phyloP scores from a whole-genome alignment of 2,888 invertebrate genomes.

The Endotricha flammealis region DNA sequence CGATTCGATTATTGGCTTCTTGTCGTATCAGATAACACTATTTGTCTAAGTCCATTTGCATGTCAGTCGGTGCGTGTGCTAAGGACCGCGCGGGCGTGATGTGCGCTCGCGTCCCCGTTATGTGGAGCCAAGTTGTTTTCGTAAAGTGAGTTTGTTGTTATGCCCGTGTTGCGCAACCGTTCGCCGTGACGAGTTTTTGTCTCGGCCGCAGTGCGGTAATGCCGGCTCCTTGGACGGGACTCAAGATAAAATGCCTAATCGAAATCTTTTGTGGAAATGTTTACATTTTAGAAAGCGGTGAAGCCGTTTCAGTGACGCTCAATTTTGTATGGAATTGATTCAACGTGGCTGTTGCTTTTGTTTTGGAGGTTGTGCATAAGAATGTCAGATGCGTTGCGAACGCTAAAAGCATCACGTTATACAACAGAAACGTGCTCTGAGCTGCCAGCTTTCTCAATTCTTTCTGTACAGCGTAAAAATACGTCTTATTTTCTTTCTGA shows the following conservation, averaged over 20 bases:
- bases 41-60: constrained; percentile 37
- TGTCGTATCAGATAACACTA: constrained; percentile 41
- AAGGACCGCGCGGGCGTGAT: constrained; percentile 20
- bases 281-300: background rate
- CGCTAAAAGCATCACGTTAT: no score
- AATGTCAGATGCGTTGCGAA: no score
- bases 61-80: constrained; percentile 23
- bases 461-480: no score
- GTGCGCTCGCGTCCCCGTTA: constrained; percentile 19
- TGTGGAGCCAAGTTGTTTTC: constrained; percentile 62
- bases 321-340: no score
- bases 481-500: no score
- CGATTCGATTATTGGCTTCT: constrained; percentile 43
- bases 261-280: background rate
- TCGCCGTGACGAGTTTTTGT: constrained; percentile 15
- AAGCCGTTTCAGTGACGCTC: no score
- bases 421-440: no score
- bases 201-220: constrained; percentile 25
- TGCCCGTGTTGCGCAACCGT: constrained; percentile 15
- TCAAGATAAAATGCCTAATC: constrained; percentile 10
- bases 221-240: constrained; percentile 14
- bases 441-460: no score
- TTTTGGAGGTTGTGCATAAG: no score
- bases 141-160: constrained; percentile 45
- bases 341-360: no score